phyloP scores from a whole-genome alignment of 2,113 vertebrate species.

The Gulo gulo region DNA sequence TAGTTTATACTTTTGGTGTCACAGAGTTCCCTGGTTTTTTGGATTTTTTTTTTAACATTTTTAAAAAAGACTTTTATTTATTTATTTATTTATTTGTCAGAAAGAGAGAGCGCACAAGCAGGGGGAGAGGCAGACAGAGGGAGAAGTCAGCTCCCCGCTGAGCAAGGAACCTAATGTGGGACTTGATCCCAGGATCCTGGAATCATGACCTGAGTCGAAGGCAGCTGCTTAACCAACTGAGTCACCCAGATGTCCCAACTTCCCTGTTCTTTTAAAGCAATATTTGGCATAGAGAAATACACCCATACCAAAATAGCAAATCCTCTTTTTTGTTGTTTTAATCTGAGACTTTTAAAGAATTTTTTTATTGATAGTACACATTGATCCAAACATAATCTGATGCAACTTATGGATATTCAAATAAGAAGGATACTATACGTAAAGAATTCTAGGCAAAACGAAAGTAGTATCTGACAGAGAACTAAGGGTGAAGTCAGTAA shows the following conservation, averaged over 20 bases:
- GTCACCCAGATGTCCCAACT: no score
- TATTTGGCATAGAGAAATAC: not conserved
- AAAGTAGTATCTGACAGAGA: not conserved
- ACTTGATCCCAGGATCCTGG: no score
- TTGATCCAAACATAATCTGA: slow-evolving; percentile 9
- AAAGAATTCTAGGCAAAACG: not conserved
- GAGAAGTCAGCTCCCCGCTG: no score
- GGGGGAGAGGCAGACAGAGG: no score
- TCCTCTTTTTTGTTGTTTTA: not conserved
- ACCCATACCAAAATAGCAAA: not conserved
- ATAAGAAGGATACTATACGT: not conserved
- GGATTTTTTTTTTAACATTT: not conserved
- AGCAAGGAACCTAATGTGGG: no score
- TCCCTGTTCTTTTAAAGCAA: not conserved
- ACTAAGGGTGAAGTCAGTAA: not conserved
- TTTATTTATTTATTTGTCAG: no score
- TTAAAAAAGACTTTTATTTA: no score
- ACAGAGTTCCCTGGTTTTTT: not conserved
- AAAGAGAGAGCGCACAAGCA: no score
- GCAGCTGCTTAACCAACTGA: no score
- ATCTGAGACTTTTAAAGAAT: not conserved
- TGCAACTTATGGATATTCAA: not conserved
- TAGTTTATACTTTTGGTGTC: not conserved
- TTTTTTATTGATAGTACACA: not conserved
- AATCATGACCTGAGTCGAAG: no score